Percentiles rank a stretch among this genome's conserved stretches.
Conservation (phyloP, 2,888 invertebrate genomes). For the Ephialtes manifestator region DNA sequence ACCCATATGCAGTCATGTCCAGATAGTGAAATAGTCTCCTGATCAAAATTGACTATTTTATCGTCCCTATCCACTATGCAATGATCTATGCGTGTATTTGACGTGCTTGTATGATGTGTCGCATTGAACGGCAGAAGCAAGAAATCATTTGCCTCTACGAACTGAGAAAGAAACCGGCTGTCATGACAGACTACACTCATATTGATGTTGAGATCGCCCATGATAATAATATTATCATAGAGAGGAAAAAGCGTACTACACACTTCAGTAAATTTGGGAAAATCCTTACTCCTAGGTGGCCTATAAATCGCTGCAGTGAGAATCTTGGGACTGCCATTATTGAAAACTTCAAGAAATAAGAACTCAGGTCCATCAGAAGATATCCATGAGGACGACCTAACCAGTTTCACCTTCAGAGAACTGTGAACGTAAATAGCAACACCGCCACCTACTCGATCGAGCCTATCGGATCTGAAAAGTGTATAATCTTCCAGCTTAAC, state of each 20-base stretch:
- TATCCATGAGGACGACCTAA: background rate
- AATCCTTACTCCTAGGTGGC: background rate
- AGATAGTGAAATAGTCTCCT: background rate
- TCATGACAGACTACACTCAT: background rate
- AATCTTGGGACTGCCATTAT: background rate
- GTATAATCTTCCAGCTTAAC: background rate
- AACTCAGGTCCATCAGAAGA: background rate
- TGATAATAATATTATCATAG: background rate
- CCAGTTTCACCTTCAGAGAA: background rate
- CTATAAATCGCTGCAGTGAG: background rate
- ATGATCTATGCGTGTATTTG: background rate
- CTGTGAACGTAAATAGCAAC: background rate
- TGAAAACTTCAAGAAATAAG: background rate
- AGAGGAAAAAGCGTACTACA: no score
- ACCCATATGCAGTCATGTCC: background rate
- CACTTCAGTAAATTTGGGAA: background rate
- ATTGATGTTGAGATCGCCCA: slow-evolving; percentile 5
- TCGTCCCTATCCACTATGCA: background rate
- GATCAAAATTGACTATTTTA: background rate
- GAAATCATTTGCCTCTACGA: background rate
- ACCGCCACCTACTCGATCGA: background rate
- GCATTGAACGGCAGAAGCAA: background rate
- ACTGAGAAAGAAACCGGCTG: background rate
- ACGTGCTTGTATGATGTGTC: background rate
- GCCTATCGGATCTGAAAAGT: background rate